Conservation (phyloP, 30 jellyfish, hydroid and myxozoan genomes). For the Mastigias papua region DNA sequence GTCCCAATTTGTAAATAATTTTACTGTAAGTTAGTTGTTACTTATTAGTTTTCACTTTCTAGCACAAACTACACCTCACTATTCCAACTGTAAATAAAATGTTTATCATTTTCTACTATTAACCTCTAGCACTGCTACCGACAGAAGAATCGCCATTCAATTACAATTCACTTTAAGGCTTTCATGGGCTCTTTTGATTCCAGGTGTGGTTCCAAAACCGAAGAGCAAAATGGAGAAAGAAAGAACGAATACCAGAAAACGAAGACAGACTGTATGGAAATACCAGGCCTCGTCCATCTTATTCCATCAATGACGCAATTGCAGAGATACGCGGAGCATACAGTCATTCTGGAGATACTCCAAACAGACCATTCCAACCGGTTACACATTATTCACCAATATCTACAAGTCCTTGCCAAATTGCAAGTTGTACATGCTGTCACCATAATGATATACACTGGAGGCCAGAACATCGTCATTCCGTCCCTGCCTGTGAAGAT, state of each 20-base stretch:
- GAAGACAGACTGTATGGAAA: conserved; percentile 67
- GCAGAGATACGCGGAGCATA: conserved; percentile 75
- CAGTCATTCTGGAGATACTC: conserved; percentile 58
- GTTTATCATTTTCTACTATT: no score
- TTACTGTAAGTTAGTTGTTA: no score
- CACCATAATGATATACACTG: conserved; percentile 62
- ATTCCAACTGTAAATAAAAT: no score
- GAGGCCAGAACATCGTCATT: conserved; percentile 47
- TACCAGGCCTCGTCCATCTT: conserved; percentile 66
- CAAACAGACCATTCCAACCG: conserved; percentile 50
- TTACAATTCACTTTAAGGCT: no score
- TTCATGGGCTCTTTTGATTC: neutral
- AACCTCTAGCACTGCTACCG: no score
- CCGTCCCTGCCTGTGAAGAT: conserved; percentile 59
- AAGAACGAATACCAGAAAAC: conserved; percentile 70
- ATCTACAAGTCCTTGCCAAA: conserved; percentile 57
- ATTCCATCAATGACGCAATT: conserved; percentile 71
- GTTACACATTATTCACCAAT: conserved; percentile 64
- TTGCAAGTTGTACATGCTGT: conserved; percentile 72
- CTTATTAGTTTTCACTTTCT: no score
- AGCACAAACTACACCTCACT: no score
- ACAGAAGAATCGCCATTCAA: no score
- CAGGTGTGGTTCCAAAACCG: conserved; percentile 90
- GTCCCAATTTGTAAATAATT: no score
- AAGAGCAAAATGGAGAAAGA: conserved; percentile 87